Evolutionary conservation across 2,888 invertebrate genomes (phyloP).

Genomic region (Hetaerina titia): DNA sequence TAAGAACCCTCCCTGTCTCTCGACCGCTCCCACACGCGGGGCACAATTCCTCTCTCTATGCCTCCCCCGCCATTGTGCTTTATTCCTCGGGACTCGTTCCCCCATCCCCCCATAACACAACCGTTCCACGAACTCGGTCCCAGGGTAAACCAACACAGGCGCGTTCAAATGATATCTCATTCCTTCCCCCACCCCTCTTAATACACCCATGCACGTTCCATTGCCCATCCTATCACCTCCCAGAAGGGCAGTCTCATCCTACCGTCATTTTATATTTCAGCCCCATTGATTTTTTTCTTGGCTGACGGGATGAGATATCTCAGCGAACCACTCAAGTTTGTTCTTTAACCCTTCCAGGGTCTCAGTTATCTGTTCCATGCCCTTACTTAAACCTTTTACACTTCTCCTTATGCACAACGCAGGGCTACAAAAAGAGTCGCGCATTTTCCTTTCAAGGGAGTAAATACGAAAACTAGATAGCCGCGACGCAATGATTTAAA

Average conservation of each 20-base stretch:
- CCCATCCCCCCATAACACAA: neutral
- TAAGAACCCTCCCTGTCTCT: neutral
- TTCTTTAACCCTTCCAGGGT: neutral
- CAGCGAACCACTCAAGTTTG: neutral
- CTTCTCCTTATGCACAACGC: neutral
- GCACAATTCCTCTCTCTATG: slow-evolving; percentile 1
- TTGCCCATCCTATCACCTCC: neutral
- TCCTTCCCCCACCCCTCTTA: neutral
- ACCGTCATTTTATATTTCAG: neutral
- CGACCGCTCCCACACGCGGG: neutral
- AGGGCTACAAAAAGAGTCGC: neutral
- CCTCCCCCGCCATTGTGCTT: neutral
- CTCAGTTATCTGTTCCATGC: neutral
- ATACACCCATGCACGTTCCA: neutral
- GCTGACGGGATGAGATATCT: neutral
- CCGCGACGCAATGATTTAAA: too few species aligned
- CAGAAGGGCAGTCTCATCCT: neutral
- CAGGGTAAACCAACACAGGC: neutral
- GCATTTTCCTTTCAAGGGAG: too few species aligned
- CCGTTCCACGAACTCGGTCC: neutral
- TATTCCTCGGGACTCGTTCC: neutral
- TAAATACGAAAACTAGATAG: too few species aligned
- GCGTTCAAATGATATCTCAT: slow-evolving; percentile 20
- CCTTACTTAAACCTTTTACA: neutral
- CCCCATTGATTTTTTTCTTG: neutral